Evolutionary conservation across 1,140 invertebrate species (phyloP), one percentile per base, ranked within the genome.

Genomic region (Drosophila varians): DNA sequence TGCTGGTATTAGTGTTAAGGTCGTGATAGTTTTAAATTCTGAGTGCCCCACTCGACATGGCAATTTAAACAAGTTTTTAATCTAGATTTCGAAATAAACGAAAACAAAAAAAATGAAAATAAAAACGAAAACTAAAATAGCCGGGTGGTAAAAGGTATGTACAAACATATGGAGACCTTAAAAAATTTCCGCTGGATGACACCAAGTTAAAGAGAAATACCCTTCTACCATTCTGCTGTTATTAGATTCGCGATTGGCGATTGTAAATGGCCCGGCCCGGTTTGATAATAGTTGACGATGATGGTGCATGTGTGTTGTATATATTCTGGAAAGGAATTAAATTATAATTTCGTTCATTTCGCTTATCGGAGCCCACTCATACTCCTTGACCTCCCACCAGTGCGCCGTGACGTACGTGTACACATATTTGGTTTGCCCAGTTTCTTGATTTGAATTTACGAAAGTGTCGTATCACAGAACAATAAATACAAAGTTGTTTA

Each of bases 11-110:
- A 19, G 49, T 40, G 36, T 48, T 46, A 53, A 47, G 52, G 43
- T 49, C 9, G 60, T 47, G 5, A 19, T 26, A 61, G 43, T 42
- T 19, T 23, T 9, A 11, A 31, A 19, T 55, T 70, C 18, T 65
- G 9, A 31, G 25, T 31, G 8, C 26, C 19, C 5, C 16, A 9
- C 38, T 16, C 3, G 38, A 36, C n/a, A n/a, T 23, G 55, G 69
- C 36, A 72, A 28, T 72, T 54, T 11, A 62, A 73, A 73, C 69
- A 34, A 62, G 69, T 73, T 73, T 72, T 34, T 53, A 66, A 66
- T 66, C 62, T 66, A 42, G 4, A 31, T 31, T 31, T 31, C 3
- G 34, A 5, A n/a, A 38, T 14, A 38, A 14, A 38, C 34, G 34
- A 1, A 14, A 38, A 38, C n/a, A n/a, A n/a, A n/a, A n/a, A n/a